Percentiles rank a stretch among this genome's conserved stretches.
These are phyloP conservation scores for Acrossocheilus fasciatus DNA, from an alignment of 2,797 vertebrate genomes.

Conservation along the genomic window DNA sequence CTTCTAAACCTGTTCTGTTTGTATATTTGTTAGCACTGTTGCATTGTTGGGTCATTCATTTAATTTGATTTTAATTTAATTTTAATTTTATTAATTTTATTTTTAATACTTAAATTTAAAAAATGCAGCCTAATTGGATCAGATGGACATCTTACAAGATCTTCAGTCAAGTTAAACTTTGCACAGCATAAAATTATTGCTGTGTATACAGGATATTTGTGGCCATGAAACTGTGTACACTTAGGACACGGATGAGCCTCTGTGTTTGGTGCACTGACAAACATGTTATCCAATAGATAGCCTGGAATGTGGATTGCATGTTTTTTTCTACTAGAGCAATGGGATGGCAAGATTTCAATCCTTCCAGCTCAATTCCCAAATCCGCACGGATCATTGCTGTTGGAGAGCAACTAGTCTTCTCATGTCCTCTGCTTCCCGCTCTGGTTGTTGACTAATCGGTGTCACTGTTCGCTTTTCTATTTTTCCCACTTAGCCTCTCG, in stretches of 20 bases:
- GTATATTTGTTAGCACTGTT: not conserved
- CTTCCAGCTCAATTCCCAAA: slow-evolving; percentile 35
- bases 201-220: not conserved
- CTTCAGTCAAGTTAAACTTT: slow-evolving; percentile 1
- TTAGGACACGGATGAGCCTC: not conserved
- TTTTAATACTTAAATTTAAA: not conserved
- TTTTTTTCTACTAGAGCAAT: not conserved
- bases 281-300: slow-evolving; percentile 10
- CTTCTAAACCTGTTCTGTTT: not conserved
- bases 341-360: slow-evolving; percentile 39
- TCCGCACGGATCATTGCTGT: slow-evolving; percentile 19
- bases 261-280: slow-evolving; percentile 22
- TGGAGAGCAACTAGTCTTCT: slow-evolving; percentile 1
- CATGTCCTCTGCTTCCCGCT: not conserved
- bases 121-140: not conserved
- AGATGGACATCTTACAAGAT: not conserved
- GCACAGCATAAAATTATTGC: not conserved
- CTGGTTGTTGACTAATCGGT: slow-evolving; percentile 1
- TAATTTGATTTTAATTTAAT: not conserved
- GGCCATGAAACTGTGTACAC: slow-evolving; percentile 4
- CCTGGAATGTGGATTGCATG: slow-evolving; percentile 10
- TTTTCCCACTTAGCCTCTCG: not conserved
- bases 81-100: not conserved
- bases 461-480: not conserved
- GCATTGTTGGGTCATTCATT: not conserved